Evolutionary conservation across 2,797 vertebrate species (phyloP).

Genomic region (Hapalemur alaotrensis): DNA sequence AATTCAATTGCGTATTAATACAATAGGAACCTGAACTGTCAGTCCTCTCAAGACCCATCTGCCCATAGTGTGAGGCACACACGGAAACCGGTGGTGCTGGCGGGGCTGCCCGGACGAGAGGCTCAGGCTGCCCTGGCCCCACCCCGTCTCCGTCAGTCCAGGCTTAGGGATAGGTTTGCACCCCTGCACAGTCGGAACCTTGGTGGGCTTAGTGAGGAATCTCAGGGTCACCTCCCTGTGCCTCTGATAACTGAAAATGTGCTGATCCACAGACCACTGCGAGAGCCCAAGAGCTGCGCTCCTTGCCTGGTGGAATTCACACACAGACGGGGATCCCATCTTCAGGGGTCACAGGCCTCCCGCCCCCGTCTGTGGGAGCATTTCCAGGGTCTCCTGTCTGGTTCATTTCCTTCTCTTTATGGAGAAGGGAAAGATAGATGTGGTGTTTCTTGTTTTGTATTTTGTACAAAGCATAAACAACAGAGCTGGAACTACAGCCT

Average conservation of each 20-base stretch:
- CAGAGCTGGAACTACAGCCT: background rate
- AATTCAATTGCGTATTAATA: background rate
- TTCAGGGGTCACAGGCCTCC: background rate
- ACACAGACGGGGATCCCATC: accelerated
- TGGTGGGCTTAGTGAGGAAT: background rate
- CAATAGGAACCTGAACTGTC: background rate
- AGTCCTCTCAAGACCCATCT: background rate
- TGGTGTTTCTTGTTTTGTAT: background rate
- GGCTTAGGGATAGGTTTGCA: no score
- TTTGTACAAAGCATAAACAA: background rate
- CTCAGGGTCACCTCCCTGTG: accelerated
- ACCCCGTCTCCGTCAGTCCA: no score
- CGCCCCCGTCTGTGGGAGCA: background rate
- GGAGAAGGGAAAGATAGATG: accelerated
- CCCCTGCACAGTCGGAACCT: background rate
- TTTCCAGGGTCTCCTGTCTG: accelerated
- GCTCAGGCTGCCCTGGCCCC: background rate
- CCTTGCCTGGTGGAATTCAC: background rate
- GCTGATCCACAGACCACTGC: no score
- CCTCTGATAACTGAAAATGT: background rate
- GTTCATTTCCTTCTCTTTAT: background rate
- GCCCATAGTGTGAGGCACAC: background rate
- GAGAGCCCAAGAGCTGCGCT: background rate
- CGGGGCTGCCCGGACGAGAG: background rate
- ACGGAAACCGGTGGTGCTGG: accelerated